Conservation (phyloP, 2,888 invertebrate genomes). For the Acronicta alni region DNA sequence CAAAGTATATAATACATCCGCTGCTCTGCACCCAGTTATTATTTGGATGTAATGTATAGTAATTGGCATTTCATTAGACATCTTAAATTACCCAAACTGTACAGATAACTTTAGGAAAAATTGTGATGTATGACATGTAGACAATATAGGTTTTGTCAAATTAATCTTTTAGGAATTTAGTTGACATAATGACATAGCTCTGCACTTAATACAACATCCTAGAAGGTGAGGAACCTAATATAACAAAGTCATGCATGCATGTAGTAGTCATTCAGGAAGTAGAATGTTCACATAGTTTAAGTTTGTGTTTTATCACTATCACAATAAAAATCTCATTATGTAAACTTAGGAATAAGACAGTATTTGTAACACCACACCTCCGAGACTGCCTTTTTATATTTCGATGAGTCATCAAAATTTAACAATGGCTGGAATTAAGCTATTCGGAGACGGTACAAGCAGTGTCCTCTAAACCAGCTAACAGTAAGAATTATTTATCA, state of each 20-base stretch:
- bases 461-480: constrained; percentile 81
- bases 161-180: constrained; percentile 86
- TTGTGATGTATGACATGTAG: constrained; percentile 90
- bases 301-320: constrained; percentile 87
- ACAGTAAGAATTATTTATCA: constrained; percentile 83
- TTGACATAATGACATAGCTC: constrained; percentile 78
- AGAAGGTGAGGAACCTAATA: constrained; percentile 79
- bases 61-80: constrained; percentile 79
- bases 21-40: constrained; percentile 67
- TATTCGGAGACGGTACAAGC: constrained; percentile 72
- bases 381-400: constrained; percentile 90
- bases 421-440: constrained; percentile 78
- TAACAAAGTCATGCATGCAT: constrained; percentile 82
- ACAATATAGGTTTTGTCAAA: constrained; percentile 89
- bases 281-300: constrained; percentile 86
- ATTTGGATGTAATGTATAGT: constrained; percentile 67
- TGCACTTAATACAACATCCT: constrained; percentile 82
- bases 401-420: constrained; percentile 82
- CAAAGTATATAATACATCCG: constrained; percentile 84
- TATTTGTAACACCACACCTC: constrained; percentile 88
- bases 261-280: constrained; percentile 81
- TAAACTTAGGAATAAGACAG: constrained; percentile 87
- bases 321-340: constrained; percentile 88
- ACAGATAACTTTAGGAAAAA: constrained; percentile 90
- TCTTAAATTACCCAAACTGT: constrained; percentile 83